phyloP scores from a whole-genome alignment of 1,140 invertebrate genomes.

The Cyphomyrmex costatus region DNA sequence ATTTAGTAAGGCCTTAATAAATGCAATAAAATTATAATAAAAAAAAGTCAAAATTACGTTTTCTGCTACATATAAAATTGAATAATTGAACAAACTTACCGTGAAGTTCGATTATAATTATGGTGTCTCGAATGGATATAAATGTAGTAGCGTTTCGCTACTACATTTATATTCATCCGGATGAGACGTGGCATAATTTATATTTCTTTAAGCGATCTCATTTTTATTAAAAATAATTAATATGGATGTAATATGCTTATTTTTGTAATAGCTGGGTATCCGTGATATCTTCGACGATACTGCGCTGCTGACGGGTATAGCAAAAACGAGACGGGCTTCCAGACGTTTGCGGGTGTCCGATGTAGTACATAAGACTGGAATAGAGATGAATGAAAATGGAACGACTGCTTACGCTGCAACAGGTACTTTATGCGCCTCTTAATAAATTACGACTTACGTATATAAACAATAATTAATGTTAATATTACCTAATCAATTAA shows the following conservation, averaged over 20 bases:
- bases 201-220: neutral
- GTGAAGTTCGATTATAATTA: no score
- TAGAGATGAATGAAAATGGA: slow-evolving; percentile 95
- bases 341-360: slow-evolving; percentile 89
- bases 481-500: no score
- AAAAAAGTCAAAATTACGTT: neutral
- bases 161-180: no score
- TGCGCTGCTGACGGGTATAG: slow-evolving; percentile 90
- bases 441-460: slow-evolving; percentile 10
- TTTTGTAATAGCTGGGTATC: slow-evolving; percentile 89
- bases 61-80: neutral
- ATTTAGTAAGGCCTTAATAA: neutral
- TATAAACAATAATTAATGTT: neutral
- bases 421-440: slow-evolving; percentile 84
- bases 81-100: no score
- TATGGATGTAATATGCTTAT: neutral
- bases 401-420: slow-evolving; percentile 92
- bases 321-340: slow-evolving; percentile 85
- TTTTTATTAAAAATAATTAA: slow-evolving; percentile 16
- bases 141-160: no score
- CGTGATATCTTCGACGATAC: slow-evolving; percentile 90
- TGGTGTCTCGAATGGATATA: no score
- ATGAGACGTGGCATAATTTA: no score
- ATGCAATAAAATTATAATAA: neutral
- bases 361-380: slow-evolving; percentile 93